These are phyloP conservation scores for Dasypus novemcinctus DNA, from an alignment of 2,113 vertebrate genomes.

Conservation along the genomic window DNA sequence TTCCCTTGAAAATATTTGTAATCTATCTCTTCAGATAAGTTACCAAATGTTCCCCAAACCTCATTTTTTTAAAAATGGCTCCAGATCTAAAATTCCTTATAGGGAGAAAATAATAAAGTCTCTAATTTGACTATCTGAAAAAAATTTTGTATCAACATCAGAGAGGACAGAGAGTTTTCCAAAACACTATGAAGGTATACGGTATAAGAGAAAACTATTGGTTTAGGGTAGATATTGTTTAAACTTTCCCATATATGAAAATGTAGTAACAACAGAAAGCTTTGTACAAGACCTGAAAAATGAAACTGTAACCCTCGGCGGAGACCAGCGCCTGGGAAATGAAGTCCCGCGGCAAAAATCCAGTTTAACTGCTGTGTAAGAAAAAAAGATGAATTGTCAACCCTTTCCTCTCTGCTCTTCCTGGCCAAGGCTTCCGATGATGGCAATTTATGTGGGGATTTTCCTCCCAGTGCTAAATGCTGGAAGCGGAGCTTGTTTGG, in stretches of 20 bases:
- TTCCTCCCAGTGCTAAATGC: conserved; percentile 1
- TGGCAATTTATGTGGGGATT: conserved; percentile 4
- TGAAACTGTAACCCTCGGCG: neutral
- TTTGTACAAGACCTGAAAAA: neutral
- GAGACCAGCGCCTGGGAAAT: neutral
- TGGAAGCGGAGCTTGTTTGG: neutral
- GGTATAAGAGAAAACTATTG: neutral
- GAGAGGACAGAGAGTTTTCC: neutral
- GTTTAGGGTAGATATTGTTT: neutral
- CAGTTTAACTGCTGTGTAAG: neutral
- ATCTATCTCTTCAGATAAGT: neutral
- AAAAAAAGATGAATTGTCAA: neutral
- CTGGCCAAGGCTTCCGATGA: conserved; percentile 5
- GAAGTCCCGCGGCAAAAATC: neutral
- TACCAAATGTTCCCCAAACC: neutral
- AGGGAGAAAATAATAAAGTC: neutral
- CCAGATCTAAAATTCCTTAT: neutral
- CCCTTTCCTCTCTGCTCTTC: neutral
- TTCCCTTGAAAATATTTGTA: neutral
- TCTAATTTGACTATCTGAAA: neutral
- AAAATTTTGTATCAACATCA: neutral
- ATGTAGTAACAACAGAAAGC: neutral
- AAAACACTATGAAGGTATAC: neutral
- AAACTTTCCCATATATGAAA: neutral
- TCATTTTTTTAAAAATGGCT: neutral